These are phyloP conservation scores for Bombus waltoni DNA, from an alignment of 1,140 invertebrate genomes.

Conservation along the genomic window DNA sequence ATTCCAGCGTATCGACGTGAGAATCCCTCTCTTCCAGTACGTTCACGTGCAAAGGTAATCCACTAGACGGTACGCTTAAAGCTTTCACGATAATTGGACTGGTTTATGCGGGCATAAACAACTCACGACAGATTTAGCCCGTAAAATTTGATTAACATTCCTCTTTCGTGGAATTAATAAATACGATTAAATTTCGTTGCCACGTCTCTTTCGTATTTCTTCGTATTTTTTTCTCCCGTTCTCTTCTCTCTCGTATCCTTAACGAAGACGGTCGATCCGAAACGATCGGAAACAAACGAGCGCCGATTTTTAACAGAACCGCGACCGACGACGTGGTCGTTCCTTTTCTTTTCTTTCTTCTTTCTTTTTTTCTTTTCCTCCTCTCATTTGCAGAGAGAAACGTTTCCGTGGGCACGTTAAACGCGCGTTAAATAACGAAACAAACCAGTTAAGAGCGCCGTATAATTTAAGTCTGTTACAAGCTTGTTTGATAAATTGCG, in stretches of 20 bases:
- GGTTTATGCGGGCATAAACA: constrained; percentile 51
- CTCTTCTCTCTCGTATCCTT: no score
- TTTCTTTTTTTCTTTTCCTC: no score
- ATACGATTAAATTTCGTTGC: constrained; percentile 27
- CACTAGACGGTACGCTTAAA: constrained; percentile 22
- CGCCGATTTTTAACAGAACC: background rate
- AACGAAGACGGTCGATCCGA: background rate
- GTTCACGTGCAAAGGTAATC: constrained; percentile 45
- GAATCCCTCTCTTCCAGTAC: constrained; percentile 7
- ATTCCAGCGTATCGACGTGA: constrained; percentile 51
- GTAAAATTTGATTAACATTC: constrained; percentile 60
- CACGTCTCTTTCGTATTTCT: background rate
- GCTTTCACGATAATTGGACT: constrained; percentile 58
- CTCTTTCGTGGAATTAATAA: constrained; percentile 33
- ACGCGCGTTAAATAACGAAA: background rate
- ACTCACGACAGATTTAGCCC: constrained; percentile 53
- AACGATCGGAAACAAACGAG: background rate
- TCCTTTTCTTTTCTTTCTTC: no score
- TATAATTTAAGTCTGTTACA: background rate
- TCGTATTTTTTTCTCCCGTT: background rate
- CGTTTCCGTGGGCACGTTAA: background rate
- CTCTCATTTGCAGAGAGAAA: background rate
- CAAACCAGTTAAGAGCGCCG: background rate
- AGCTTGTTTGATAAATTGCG: background rate
- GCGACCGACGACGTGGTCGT: no score